Evolutionary conservation across 2,113 vertebrate species (phyloP).

Genomic region (Vulpes lagopus): DNA sequence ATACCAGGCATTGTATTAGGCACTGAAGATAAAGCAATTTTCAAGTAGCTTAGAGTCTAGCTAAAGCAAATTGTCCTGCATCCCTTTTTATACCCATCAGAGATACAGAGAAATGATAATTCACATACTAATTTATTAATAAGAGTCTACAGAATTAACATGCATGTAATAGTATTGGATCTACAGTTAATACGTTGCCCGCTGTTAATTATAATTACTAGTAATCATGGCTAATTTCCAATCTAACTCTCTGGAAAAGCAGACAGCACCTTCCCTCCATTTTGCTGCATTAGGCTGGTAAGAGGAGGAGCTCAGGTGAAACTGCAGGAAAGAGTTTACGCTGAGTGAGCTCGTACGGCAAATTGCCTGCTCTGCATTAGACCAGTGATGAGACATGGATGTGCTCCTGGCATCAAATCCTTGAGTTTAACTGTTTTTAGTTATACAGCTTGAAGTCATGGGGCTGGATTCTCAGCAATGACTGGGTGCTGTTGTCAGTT

Average conservation of each 20-base stretch:
- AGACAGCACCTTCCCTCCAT: background rate
- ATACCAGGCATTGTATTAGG: background rate
- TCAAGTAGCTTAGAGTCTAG: constrained; percentile 1
- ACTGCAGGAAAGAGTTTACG: background rate
- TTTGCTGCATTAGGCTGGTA: background rate
- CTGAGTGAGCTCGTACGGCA: background rate
- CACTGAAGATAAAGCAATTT: background rate
- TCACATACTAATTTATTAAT: constrained; percentile 23
- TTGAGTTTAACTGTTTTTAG: background rate
- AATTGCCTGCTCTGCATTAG: background rate
- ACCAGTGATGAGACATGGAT: background rate
- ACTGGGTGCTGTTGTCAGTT: background rate
- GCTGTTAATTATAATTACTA: constrained; percentile 41
- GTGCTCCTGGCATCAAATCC: background rate
- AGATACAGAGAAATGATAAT: background rate
- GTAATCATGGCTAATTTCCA: constrained; percentile 17
- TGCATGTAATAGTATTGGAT: background rate
- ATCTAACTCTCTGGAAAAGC: constrained; percentile 8
- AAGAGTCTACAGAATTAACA: constrained; percentile 51
- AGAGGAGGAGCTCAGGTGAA: background rate
- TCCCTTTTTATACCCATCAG: background rate
- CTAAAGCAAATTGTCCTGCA: background rate
- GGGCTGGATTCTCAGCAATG: background rate
- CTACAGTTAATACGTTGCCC: background rate
- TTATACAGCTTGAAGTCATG: background rate